Base-by-base conservation (phyloP, 2,113 vertebrate species). In the Chloropsis hardwickii region DNA sequence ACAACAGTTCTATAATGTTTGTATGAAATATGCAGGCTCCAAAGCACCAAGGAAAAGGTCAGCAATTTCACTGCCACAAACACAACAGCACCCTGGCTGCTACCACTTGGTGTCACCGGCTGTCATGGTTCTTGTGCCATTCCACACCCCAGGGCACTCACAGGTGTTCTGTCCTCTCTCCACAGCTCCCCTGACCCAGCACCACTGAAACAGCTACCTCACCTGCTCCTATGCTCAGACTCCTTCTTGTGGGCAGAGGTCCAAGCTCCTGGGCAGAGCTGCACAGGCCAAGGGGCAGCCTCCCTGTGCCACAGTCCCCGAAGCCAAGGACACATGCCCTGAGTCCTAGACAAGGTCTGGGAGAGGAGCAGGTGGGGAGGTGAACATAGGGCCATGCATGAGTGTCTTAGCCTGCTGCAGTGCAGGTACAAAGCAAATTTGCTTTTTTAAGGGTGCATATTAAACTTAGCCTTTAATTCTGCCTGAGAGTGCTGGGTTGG, bases 241-340 rank as follows among this genome's bases (percentile, higher is more conserved):
- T 29, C 37, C n/a, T 79, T 86, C 48, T n/a, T 2, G 0, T 27
- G 51, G 39, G 35, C 19, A 25, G 35, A 50, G 62, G 10, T 48
- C 39, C 60, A 81, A 66, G 23, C 3, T 51, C 74, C 44, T 58
- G 51, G 64, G 37, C 61, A 80, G 62, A 77, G 53, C 48, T 11
- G 14, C 1, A 4, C 54, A 83, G 65, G 31, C 13, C 7, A 8
- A 60, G 13, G 11, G 11, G 8, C 27, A 62, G 19, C 40, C 27
- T 76, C 24, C 8, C 21, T 1, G 1, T 64, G 76, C 28, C 25
- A 11, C 51, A 65, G 83, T 56, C 11, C 21, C 15, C n/a, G 10
- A 29, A 69, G 25, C 12, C 2, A 3, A 45, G 48, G 20, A 60
- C 80, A 33, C 0, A 0, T 0, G 1, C 5, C 29, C 42, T 40